A percentile compares a stretch with the other conserved stretches of the same genome.
phyloP scores from a whole-genome alignment of 2,113 vertebrate genomes.

The Theristicus caerulescens region DNA sequence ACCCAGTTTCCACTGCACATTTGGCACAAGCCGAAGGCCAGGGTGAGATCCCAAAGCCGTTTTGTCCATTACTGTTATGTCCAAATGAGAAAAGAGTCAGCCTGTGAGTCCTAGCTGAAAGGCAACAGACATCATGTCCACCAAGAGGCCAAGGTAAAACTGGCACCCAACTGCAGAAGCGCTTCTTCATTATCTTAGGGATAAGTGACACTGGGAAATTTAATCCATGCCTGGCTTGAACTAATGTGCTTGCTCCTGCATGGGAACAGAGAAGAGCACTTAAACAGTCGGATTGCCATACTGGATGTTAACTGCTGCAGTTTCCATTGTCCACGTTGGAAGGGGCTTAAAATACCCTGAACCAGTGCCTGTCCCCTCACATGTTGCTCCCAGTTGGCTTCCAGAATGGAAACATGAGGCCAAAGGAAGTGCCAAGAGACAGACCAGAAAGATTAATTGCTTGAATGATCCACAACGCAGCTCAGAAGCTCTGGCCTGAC shows the following conservation, averaged over 20 bases:
- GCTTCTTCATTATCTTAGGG: neutral
- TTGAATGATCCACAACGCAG: neutral
- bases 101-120: neutral
- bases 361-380: neutral
- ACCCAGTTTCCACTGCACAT: rapidly evolving
- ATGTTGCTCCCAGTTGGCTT: neutral
- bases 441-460: neutral
- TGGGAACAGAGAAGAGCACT: neutral
- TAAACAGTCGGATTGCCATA: neutral
- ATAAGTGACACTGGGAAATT: neutral
- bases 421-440: neutral
- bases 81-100: neutral
- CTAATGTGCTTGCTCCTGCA: neutral
- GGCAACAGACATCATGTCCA: rapidly evolving
- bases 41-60: rapidly evolving
- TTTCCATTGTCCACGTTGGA: neutral
- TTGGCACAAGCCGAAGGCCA: neutral
- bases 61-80: neutral
- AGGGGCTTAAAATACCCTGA: neutral
- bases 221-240: neutral
- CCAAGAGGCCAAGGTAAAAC: neutral
- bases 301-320: neutral
- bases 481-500: neutral
- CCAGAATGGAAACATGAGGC: neutral
- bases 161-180: neutral